Evolutionary conservation across 2,113 vertebrate species (phyloP).

Genomic region (Heteronetta atricapilla): DNA sequence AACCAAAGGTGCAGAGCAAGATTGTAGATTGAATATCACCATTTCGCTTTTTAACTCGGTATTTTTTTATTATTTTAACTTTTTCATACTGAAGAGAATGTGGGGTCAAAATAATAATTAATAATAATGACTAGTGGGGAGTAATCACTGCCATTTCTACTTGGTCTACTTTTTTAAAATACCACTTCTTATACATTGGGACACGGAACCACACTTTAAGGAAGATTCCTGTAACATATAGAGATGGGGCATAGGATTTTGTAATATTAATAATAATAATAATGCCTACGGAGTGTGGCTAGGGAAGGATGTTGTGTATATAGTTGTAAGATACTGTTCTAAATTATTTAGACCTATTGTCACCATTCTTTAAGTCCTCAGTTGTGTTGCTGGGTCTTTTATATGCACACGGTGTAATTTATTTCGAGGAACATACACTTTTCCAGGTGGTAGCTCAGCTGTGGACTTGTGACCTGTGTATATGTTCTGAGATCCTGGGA

Average conservation of each 20-base stretch:
- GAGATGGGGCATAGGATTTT: slow-evolving; percentile 68
- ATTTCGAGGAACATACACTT: slow-evolving; percentile 78
- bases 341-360: slow-evolving; percentile 86
- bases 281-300: slow-evolving; percentile 59
- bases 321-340: slow-evolving; percentile 84
- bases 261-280: slow-evolving; percentile 61
- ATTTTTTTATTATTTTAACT: slow-evolving; percentile 77
- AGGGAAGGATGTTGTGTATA: slow-evolving; percentile 80
- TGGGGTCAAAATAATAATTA: slow-evolving; percentile 68
- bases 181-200: slow-evolving; percentile 85
- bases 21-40: slow-evolving; percentile 79
- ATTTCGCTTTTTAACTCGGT: slow-evolving; percentile 71
- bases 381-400: slow-evolving; percentile 83
- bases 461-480: slow-evolving; percentile 82
- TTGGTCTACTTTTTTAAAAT: slow-evolving; percentile 88
- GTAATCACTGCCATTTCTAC: slow-evolving; percentile 95
- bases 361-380: slow-evolving; percentile 79
- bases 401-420: slow-evolving; percentile 89
- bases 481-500: slow-evolving; percentile 72
- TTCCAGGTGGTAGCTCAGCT: slow-evolving; percentile 76
- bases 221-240: slow-evolving; percentile 67
- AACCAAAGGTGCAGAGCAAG: slow-evolving; percentile 82
- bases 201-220: slow-evolving; percentile 82
- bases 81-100: slow-evolving; percentile 80
- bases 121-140: slow-evolving; percentile 42